These are phyloP conservation scores for Ischnus inquisitorius DNA, from an alignment of 2,888 invertebrate species.

Conservation along the genomic window DNA sequence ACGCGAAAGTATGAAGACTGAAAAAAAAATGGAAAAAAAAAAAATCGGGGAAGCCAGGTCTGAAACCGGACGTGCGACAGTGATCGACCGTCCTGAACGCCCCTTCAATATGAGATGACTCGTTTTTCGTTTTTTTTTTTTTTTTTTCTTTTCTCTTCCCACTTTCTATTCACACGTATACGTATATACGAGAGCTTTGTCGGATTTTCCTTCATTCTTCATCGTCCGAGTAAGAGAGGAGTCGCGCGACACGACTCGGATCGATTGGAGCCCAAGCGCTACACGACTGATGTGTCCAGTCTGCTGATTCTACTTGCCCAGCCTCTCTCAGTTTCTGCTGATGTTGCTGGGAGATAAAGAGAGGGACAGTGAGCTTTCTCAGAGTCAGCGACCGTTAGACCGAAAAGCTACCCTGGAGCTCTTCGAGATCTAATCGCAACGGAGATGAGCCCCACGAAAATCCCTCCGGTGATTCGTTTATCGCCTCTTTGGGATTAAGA, in stretches of 20 bases:
- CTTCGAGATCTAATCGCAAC: not conserved
- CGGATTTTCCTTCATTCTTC: conserved; percentile 43
- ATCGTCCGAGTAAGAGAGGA: not conserved
- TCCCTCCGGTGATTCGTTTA: not conserved
- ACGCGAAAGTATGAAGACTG: not conserved
- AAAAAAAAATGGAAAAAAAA: not conserved
- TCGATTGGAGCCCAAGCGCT: conserved; percentile 36
- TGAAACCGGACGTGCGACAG: conserved; percentile 25
- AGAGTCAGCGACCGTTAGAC: conserved; percentile 10
- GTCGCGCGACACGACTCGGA: conserved; percentile 22
- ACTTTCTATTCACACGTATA: conserved; percentile 37
- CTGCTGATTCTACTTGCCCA: conserved; percentile 4
- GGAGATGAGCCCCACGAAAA: not conserved
- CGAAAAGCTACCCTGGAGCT: not conserved
- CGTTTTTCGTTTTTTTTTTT: conserved; percentile 12
- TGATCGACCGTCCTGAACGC: conserved; percentile 56
- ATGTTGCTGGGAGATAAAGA: not conserved
- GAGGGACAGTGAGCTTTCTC: conserved; percentile 4
- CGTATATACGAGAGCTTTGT: conserved; percentile 12
- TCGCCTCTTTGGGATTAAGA: not conserved
- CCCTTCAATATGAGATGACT: conserved; percentile 43
- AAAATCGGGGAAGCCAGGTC: not conserved
- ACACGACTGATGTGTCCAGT: conserved; percentile 15
- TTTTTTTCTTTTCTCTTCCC: not conserved
- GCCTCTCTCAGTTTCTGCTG: conserved; percentile 5